These are phyloP conservation scores for Argyrosomus japonicus DNA, from an alignment of 2,113 vertebrate species.

Conservation along the genomic window DNA sequence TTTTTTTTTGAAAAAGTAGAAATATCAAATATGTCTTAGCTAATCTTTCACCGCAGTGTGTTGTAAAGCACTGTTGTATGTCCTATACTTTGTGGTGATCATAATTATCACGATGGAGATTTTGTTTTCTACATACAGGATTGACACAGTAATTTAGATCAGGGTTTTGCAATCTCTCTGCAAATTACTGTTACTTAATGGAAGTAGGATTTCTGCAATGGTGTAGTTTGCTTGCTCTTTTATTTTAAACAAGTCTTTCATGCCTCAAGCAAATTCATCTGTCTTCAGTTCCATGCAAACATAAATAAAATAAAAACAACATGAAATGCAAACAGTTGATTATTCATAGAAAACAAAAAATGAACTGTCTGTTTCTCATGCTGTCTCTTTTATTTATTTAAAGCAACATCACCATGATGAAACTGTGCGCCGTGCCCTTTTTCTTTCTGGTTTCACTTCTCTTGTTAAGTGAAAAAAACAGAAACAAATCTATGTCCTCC, in stretches of 20 bases:
- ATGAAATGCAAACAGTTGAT: conserved; percentile 48
- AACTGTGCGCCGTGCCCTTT: neutral
- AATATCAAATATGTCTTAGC: conserved; percentile 58
- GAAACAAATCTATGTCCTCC: neutral
- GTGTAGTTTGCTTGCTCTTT: conserved; percentile 70
- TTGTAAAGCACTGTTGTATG: conserved; percentile 78
- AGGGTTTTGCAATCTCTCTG: conserved; percentile 61
- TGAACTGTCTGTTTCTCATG: conserved; percentile 1
- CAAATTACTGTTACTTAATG: conserved; percentile 66
- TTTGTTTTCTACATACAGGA: conserved; percentile 57
- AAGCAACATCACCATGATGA: neutral
- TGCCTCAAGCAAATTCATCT: conserved; percentile 62
- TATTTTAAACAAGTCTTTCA: conserved; percentile 67
- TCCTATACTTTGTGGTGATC: conserved; percentile 73
- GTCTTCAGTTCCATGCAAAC: conserved; percentile 68
- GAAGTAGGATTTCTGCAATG: conserved; percentile 54
- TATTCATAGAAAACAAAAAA: conserved; percentile 40
- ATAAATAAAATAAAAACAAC: conserved; percentile 75
- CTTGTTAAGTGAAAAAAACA: neutral
- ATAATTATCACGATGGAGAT: conserved; percentile 61
- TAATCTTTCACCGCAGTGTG: conserved; percentile 74
- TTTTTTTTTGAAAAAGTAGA: conserved; percentile 6
- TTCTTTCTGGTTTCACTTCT: neutral
- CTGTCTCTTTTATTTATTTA: conserved; percentile 3
- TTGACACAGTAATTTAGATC: conserved; percentile 77